A percentile compares a stretch with the other conserved stretches of the same genome.
Conservation (phyloP, 2,888 invertebrate genomes). For the Exephanes ischioxanthus region DNA sequence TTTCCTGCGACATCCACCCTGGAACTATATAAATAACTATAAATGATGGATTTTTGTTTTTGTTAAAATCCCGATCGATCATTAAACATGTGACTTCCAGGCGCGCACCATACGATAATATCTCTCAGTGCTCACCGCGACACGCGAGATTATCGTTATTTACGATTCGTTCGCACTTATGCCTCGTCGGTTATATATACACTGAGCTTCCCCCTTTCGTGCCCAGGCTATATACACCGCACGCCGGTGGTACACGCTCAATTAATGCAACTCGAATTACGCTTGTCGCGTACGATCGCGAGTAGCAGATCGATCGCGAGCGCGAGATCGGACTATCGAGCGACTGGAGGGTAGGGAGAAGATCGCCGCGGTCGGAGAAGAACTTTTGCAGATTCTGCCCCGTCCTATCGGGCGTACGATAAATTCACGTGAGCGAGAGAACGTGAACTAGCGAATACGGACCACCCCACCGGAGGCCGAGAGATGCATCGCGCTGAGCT, state of each 20-base stretch:
- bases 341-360: not conserved
- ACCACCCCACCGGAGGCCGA: constrained; percentile 53
- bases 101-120: constrained; percentile 54
- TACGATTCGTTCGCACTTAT: constrained; percentile 66
- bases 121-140: constrained; percentile 58
- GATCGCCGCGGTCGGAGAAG: not conserved
- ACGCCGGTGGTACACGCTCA: constrained; percentile 68
- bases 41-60: not conserved
- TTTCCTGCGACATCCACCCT: not conserved
- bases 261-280: constrained; percentile 76
- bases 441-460: constrained; percentile 55
- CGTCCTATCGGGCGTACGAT: not conserved
- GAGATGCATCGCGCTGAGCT: constrained; percentile 54
- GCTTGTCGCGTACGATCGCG: constrained; percentile 70
- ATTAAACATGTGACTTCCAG: constrained; percentile 20
- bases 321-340: constrained; percentile 62
- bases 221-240: constrained; percentile 24
- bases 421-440: constrained; percentile 8
- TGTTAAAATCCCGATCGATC: constrained; percentile 20
- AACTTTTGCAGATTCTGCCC: not conserved
- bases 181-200: constrained; percentile 42
- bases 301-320: constrained; percentile 70
- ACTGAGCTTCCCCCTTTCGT: not conserved
- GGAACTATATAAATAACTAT: constrained; percentile 10
- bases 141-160: constrained; percentile 66